phyloP scores from a whole-genome alignment of 2,113 vertebrate species.

The Pionites leucogaster region DNA sequence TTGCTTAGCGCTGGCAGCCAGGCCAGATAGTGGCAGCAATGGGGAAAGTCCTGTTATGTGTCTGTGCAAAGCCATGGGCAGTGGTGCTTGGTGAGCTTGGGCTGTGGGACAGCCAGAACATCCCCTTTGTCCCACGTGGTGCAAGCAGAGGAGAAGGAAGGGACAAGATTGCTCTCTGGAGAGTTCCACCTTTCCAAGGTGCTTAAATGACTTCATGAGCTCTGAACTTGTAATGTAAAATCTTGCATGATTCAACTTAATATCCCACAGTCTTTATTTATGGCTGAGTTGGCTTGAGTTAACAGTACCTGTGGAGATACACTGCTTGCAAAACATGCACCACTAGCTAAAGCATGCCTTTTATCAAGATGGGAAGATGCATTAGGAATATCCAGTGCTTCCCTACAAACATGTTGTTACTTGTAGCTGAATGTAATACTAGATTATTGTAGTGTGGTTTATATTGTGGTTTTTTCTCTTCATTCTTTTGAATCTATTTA shows the following conservation, averaged over 20 bases:
- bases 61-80: accelerated
- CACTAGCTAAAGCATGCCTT: conserved; percentile 47
- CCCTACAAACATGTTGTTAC: conserved; percentile 22
- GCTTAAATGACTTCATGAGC: background rate
- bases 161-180: background rate
- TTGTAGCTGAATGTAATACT: conserved; percentile 44
- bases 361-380: conserved; percentile 52
- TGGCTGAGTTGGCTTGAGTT: conserved; percentile 40
- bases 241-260: background rate
- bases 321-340: conserved; percentile 40
- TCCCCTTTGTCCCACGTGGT: accelerated
- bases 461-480: background rate
- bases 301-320: conserved; percentile 33
- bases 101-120: background rate
- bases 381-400: conserved; percentile 47
- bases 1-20: background rate
- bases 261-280: background rate
- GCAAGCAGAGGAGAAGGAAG: background rate
- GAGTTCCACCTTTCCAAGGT: background rate
- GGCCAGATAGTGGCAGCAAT: background rate
- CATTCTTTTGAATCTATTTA: conserved; percentile 17
- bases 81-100: accelerated
- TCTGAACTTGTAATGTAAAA: conserved; percentile 29
- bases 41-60: background rate
- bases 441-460: conserved; percentile 13